These are phyloP conservation scores for Fopius arisanus DNA, from an alignment of 1,140 invertebrate genomes.

Conservation along the genomic window DNA sequence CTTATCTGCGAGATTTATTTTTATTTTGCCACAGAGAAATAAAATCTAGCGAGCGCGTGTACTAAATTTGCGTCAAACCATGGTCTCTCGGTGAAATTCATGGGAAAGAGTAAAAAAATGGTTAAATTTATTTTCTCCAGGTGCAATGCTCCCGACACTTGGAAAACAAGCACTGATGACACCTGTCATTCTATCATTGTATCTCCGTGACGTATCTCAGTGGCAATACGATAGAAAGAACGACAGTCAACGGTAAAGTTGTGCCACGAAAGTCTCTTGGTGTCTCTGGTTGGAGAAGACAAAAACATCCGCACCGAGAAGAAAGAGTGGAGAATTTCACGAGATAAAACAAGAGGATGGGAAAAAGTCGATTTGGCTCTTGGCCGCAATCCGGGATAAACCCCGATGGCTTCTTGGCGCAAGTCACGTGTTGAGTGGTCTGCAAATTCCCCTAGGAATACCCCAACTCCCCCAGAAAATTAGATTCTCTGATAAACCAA, in stretches of 20 bases:
- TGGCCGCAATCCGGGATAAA: constrained; percentile 43
- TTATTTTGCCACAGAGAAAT: too few relatives aligned
- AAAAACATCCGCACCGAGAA: background rate
- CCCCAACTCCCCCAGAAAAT: constrained; percentile 1
- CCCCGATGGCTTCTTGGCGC: constrained; percentile 24
- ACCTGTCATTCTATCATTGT: background rate
- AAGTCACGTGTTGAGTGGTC: constrained; percentile 17
- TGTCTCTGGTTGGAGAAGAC: background rate
- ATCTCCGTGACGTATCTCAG: background rate
- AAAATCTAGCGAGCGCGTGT: too few relatives aligned
- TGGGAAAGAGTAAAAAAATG: too few relatives aligned
- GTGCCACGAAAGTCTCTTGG: background rate
- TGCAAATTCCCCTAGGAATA: constrained; percentile 16
- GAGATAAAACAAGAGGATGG: background rate
- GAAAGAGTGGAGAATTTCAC: background rate
- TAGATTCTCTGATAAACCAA: constrained; percentile 13
- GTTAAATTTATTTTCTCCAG: background rate
- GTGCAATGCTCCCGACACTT: background rate
- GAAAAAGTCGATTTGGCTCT: constrained; percentile 19
- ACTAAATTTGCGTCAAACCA: too few relatives aligned
- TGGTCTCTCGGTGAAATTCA: too few relatives aligned
- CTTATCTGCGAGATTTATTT: too few relatives aligned
- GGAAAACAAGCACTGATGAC: background rate
- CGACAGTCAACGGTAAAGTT: background rate
- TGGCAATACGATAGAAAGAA: background rate